A percentile compares a stretch with the other conserved stretches of the same genome.
These are phyloP conservation scores for Thereuonema tuberculata DNA, from an alignment of 1,140 invertebrate genomes.

Conservation along the genomic window DNA sequence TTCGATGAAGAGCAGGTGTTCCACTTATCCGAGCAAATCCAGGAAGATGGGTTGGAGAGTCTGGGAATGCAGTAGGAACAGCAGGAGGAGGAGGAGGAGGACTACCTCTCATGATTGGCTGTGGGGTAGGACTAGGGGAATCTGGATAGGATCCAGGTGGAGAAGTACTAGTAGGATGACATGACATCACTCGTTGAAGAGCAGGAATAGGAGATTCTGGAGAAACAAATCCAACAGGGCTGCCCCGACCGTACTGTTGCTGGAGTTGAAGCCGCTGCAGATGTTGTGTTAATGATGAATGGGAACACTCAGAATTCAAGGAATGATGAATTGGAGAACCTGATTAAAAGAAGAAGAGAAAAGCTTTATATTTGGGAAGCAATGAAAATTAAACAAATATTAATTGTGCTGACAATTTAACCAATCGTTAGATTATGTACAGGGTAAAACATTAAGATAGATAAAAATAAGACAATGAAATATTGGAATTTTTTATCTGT, in stretches of 20 bases:
- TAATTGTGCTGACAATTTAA: too few relatives aligned
- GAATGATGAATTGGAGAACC: slow-evolving; percentile 26
- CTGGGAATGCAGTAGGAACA: not conserved
- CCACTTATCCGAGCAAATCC: not conserved
- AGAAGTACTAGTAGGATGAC: slow-evolving; percentile 8
- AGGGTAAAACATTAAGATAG: too few relatives aligned
- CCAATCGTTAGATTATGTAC: too few relatives aligned
- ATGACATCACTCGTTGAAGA: slow-evolving; percentile 10
- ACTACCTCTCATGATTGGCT: slow-evolving; percentile 12
- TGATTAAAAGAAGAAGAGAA: slow-evolving; percentile 13
- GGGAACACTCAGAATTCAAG: slow-evolving; percentile 15
- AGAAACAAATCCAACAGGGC: slow-evolving; percentile 15
- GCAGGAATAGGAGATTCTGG: slow-evolving; percentile 19
- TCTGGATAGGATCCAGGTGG: slow-evolving; percentile 17
- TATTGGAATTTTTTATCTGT: too few relatives aligned
- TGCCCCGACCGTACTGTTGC: slow-evolving; percentile 21
- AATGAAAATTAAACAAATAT: not conserved
- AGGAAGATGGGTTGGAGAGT: slow-evolving; percentile 14
- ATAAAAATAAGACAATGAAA: too few relatives aligned
- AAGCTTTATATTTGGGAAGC: too few relatives aligned
- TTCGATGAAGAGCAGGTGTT: slow-evolving; percentile 30
- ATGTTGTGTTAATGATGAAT: slow-evolving; percentile 28
- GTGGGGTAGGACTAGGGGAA: slow-evolving; percentile 10
- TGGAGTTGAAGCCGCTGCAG: slow-evolving; percentile 36
- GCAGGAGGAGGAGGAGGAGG: slow-evolving; percentile 14